A percentile compares a stretch with the other conserved stretches of the same genome.
Conservation (phyloP, 2,888 invertebrate genomes). For the Pseudolycoriella hygida region DNA sequence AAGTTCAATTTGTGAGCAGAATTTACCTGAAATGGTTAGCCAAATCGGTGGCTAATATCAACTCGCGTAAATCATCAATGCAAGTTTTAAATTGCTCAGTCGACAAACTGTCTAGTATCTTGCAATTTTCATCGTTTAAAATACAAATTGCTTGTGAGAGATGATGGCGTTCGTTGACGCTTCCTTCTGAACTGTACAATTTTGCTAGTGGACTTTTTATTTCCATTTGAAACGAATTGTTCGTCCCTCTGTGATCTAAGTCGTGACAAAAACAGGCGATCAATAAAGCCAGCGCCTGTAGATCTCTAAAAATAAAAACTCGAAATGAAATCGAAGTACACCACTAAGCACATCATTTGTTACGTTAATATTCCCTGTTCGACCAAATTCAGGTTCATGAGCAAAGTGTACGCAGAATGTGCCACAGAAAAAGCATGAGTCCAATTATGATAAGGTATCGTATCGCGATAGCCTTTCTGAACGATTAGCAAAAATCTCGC, state of each 20-base stretch:
- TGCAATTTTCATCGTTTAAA: slow-evolving; percentile 68
- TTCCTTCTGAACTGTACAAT: slow-evolving; percentile 71
- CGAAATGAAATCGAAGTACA: background rate
- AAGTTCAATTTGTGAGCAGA: background rate
- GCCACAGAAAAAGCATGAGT: slow-evolving; percentile 65
- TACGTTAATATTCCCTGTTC: slow-evolving; percentile 42
- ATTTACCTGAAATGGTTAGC: slow-evolving; percentile 46
- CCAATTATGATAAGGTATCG: slow-evolving; percentile 75
- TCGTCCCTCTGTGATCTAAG: slow-evolving; percentile 74
- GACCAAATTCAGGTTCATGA: slow-evolving; percentile 45
- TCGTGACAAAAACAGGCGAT: slow-evolving; percentile 69
- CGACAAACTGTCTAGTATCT: slow-evolving; percentile 54
- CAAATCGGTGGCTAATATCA: slow-evolving; percentile 67
- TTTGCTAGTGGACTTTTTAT: slow-evolving; percentile 43
- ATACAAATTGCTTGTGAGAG: slow-evolving; percentile 71
- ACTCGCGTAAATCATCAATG: slow-evolving; percentile 53
- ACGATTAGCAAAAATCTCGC: slow-evolving; percentile 56
- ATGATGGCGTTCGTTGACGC: slow-evolving; percentile 77
- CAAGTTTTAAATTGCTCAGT: slow-evolving; percentile 50
- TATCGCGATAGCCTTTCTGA: slow-evolving; percentile 60
- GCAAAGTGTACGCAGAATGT: slow-evolving; percentile 62
- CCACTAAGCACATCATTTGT: slow-evolving; percentile 10
- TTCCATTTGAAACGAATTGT: slow-evolving; percentile 61
- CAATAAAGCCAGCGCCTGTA: slow-evolving; percentile 59
- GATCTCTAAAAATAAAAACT: slow-evolving; percentile 33